Base-by-base conservation (phyloP, 2,888 invertebrate species). In the Aelia acuminata region DNA sequence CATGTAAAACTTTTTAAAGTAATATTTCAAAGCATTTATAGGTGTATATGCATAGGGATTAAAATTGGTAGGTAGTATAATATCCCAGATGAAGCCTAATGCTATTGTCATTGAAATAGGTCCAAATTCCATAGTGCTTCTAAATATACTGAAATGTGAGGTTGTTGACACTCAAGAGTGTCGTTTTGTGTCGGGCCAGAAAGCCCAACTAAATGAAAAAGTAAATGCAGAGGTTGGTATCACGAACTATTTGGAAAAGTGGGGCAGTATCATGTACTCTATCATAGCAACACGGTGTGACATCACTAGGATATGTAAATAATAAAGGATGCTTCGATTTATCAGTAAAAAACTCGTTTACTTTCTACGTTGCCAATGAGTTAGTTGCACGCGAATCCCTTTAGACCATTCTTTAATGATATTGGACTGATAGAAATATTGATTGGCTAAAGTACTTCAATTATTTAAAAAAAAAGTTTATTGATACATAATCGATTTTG, bases 121-220 rank as follows among this genome's bases (percentile, higher is more conserved):
- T 63, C 63, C 63, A 63, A 63, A 20, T 20, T 13, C 35, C 15
- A 18, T 35, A 20, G 18, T 35, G 63, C 13, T 70, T 35, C 63
- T 70, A 70, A 18, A 70, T 70, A 35, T 70, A 70, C 35, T 70
- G 18, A 70, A 35, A 70, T 35, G 31, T 70, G 63, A 70, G 63
- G 63, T 63, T 63, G 63, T 63, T 63, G 63, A 26, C 63, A 31
- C 31, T 0, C 13, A 15, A 31, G 15, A 35, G 31, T 35, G 4
- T 20, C 63, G 26, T 26, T 26, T 57, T 7, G 10, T 53, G 13
- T 26, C 13, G 13, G 57, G 11, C 26, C 0, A 1, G 57, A 53
- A 53, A 0, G 35, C 35, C 18, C 11, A 70, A 70, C 7, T 35
- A 18, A 20, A 18, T 18, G 26, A 70, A 70, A 15, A 70, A 5